Base-by-base conservation (phyloP, 2,113 vertebrate species). In the Chaetodon trifascialis region DNA sequence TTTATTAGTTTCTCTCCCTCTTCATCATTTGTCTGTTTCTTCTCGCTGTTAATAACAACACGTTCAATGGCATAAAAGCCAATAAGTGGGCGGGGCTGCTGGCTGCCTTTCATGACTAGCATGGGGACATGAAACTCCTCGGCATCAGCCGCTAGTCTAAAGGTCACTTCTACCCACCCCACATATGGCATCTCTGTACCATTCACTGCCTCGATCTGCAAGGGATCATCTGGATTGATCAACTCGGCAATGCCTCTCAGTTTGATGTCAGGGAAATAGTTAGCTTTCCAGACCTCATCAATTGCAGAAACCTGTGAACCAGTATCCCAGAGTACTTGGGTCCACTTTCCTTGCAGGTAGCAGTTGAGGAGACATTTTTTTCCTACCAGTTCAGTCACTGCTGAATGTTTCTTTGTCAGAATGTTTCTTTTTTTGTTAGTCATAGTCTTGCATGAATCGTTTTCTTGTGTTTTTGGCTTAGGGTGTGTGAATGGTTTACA, bases 261-360 rank as follows among this genome's bases (percentile, higher is more conserved):
- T 42, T 15, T 55, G 2, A 73, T 68, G 19, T 47, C 19, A 21
- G 87, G 74, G 7, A 89, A 19, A 5, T 84, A 4, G 7, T 51
- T 7, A 3, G 40, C 52, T 73, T 83, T 91, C 76, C 79, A 81
- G 15, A 5, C 8, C 15, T 91, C 68, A 85, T 80, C 59, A 17
- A 91, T 75, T 6, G 84, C 70, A 17, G 25, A 83, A 0, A 89
- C 73, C 56, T 89, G 84, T 46, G 86, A 87, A 10, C 82, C 84
- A 0, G 76, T 85, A 30, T 87, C 76, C 86, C 87, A 91, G 16
- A 85, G 56, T 10, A 36, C 80, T 12, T 76, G n/a, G 7, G 16
- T 72, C 30, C n/a, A 68, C 7, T 54, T 10, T 1, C 83, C 69
- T 19, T 87, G 72, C 0, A 91, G 19, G 55, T 56, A 76, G 19